These are phyloP conservation scores for Acrocephalus scirpaceus DNA, from an alignment of 2,797 vertebrate species.

Conservation along the genomic window DNA sequence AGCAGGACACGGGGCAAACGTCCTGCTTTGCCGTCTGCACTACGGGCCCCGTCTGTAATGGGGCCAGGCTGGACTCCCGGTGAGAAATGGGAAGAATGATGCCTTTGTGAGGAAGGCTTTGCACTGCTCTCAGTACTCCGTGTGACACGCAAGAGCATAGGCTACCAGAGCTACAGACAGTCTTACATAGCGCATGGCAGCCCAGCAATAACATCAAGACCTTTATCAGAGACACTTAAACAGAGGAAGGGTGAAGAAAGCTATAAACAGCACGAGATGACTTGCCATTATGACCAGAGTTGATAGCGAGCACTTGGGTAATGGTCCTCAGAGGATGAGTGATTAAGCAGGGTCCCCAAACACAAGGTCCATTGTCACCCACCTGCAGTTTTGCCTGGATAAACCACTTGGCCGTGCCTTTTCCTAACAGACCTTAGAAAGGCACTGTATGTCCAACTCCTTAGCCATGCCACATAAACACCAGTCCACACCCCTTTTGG, in stretches of 20 bases:
- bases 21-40: not conserved
- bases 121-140: rapidly evolving
- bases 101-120: not conserved
- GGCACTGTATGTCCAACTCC: not conserved
- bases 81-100: rapidly evolving
- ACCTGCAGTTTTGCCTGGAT: not conserved
- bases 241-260: not conserved
- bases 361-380: not conserved
- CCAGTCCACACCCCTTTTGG: not conserved
- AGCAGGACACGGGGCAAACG: not conserved
- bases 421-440: not conserved
- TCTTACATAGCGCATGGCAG: rapidly evolving
- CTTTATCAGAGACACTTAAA: not conserved
- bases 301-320: not conserved
- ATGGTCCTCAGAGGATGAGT: not conserved
- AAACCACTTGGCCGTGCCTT: not conserved
- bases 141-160: not conserved
- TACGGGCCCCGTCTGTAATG: not conserved
- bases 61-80: not conserved
- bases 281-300: not conserved
- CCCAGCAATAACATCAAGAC: not conserved
- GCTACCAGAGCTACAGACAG: rapidly evolving
- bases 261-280: not conserved
- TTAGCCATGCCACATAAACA: rapidly evolving
- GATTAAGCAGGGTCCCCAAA: not conserved